Evolutionary conservation across 1,140 invertebrate genomes (phyloP).

Genomic region (Aphelenchoides fujianensis): DNA sequence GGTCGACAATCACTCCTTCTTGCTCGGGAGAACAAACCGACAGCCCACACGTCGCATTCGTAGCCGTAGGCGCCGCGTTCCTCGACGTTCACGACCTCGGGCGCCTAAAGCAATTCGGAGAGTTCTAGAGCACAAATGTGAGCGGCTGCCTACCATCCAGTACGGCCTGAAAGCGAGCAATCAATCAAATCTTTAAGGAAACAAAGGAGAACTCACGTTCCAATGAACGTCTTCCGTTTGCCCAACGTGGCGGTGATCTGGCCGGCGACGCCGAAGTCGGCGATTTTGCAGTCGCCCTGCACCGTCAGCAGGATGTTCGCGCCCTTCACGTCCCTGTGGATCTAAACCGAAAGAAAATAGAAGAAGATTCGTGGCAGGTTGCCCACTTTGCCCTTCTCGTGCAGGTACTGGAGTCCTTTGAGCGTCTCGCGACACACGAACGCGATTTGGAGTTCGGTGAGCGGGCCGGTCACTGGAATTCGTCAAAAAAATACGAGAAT

Average conservation of each 20-base stretch:
- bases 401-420: conserved; percentile 87
- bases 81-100: conserved; percentile 95
- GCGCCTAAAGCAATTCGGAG: no score
- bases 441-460: conserved; percentile 89
- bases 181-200: no score
- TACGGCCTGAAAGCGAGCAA: no score
- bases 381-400: conserved; percentile 90
- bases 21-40: no score
- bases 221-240: conserved; percentile 98
- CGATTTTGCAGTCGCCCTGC: conserved; percentile 88
- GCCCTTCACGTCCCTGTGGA: conserved; percentile 86
- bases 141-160: no score
- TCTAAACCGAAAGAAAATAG: no score
- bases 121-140: no score
- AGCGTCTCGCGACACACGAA: conserved; percentile 95
- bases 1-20: no score
- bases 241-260: conserved; percentile 98
- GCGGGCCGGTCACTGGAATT: conserved; percentile 91
- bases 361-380: no score
- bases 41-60: conserved; percentile 73
- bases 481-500: no score
- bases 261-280: conserved; percentile 76
- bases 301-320: conserved; percentile 97
- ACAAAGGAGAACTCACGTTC: no score
- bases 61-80: conserved; percentile 84